Evolutionary conservation across 1,140 invertebrate species (phyloP).

Genomic region (Littorina saxatilis): DNA sequence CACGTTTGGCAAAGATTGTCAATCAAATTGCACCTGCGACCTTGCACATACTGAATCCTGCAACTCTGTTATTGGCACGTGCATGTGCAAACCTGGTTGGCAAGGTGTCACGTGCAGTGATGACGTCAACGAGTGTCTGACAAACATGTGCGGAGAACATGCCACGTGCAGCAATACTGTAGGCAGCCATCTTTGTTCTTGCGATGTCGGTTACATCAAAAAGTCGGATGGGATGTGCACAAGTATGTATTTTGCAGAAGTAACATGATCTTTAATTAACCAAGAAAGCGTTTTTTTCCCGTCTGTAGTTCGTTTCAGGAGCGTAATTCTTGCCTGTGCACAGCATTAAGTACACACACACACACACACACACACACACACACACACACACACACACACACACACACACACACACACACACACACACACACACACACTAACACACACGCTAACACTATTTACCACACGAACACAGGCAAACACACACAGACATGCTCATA

Average conservation of each 20-base stretch:
- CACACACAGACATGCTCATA: no score
- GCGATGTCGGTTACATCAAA: background rate
- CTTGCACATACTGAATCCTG: background rate
- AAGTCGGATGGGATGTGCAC: background rate
- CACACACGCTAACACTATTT: background rate
- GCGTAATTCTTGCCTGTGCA: background rate
- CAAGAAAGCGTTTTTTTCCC: background rate
- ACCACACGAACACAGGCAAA: background rate
- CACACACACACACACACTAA: slow-evolving; percentile 2
- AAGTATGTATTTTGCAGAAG: background rate
- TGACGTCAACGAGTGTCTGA: slow-evolving; percentile 2
- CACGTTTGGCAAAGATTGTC: background rate
- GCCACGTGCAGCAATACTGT: background rate
- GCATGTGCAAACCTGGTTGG: slow-evolving; percentile 14
- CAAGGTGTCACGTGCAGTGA: background rate
- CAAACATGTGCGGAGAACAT: background rate
- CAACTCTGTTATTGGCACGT: background rate
- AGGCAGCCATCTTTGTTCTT: background rate
- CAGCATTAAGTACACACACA: background rate
- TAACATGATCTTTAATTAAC: background rate
- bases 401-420: slow-evolving; percentile 2
- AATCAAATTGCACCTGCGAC: background rate
- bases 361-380: background rate
- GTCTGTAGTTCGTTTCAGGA: background rate
- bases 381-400: background rate